Percentiles rank a stretch among this genome's conserved stretches.
Conservation (phyloP, 2,797 vertebrate species). For the Craterocephalus amniculus region DNA sequence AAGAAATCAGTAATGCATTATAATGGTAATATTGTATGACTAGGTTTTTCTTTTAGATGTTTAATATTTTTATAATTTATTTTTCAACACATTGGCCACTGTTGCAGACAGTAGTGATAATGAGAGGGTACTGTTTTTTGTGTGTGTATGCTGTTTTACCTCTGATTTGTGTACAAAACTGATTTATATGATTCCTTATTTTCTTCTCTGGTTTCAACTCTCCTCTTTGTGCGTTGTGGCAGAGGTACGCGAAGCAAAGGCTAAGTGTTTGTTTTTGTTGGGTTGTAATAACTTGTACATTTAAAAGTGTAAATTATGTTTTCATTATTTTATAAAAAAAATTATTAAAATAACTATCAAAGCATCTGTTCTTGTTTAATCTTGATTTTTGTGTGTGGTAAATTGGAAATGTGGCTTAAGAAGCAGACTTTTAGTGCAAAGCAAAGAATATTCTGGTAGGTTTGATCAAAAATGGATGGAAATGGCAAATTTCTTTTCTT, state of each 20-base stretch:
- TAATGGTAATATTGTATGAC: conserved; percentile 69
- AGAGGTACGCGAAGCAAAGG: conserved; percentile 44
- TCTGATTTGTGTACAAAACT: conserved; percentile 74
- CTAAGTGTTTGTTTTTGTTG: conserved; percentile 63
- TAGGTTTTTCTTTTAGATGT: conserved; percentile 73
- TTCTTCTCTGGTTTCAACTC: conserved; percentile 21
- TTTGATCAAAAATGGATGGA: no score
- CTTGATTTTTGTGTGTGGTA: background rate
- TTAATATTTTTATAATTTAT: conserved; percentile 88
- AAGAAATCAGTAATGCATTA: conserved; percentile 78
- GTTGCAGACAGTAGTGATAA: conserved; percentile 72
- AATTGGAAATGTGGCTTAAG: no score
- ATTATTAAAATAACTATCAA: conserved; percentile 76
- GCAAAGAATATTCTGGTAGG: no score
- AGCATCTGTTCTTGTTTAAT: conserved; percentile 7
- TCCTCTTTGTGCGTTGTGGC: conserved; percentile 47
- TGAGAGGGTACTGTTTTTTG: conserved; percentile 76
- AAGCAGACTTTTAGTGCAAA: no score
- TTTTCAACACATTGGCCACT: conserved; percentile 78
- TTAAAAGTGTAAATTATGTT: conserved; percentile 90
- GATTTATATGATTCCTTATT: conserved; percentile 63
- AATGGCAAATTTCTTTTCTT: no score
- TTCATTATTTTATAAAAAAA: conserved; percentile 88
- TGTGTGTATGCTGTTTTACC: conserved; percentile 65
- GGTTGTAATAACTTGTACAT: conserved; percentile 87